phyloP scores from a whole-genome alignment of 2,113 vertebrate species.

The Oncorhynchus kisutch region DNA sequence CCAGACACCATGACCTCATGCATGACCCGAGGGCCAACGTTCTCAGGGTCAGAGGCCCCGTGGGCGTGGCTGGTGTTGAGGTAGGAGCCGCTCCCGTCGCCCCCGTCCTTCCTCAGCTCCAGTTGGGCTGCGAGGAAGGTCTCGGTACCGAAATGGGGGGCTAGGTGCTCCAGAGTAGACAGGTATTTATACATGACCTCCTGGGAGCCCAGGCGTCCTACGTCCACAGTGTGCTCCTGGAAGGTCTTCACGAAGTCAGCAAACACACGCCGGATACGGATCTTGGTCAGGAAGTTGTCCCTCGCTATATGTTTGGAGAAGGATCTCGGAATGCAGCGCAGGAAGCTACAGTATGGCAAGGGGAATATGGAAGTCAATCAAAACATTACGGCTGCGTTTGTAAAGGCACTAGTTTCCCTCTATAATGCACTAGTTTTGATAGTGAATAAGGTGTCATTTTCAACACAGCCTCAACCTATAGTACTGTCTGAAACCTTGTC shows the following conservation, averaged over 20 bases:
- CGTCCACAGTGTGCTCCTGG: constrained; percentile 77
- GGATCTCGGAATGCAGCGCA: constrained; percentile 84
- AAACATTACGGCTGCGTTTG: background rate
- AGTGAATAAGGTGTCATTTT: too few relatives aligned
- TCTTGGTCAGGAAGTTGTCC: constrained; percentile 76
- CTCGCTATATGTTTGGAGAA: constrained; percentile 80
- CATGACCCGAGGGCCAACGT: constrained; percentile 23
- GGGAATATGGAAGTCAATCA: background rate
- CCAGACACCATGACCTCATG: constrained; percentile 81
- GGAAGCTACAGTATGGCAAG: constrained; percentile 72
- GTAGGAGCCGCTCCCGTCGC: constrained; percentile 53
- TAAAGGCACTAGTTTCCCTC: too few relatives aligned
- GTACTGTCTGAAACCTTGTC: background rate
- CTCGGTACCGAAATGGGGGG: constrained; percentile 77
- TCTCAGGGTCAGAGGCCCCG: constrained; percentile 15
- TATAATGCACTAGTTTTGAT: too few relatives aligned
- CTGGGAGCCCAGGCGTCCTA: constrained; percentile 66
- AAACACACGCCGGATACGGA: constrained; percentile 82
- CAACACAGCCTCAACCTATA: too few relatives aligned
- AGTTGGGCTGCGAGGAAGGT: constrained; percentile 62
- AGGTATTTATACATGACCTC: constrained; percentile 90
- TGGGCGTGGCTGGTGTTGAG: constrained; percentile 23
- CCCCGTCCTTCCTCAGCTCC: constrained; percentile 58
- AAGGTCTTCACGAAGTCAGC: constrained; percentile 78
- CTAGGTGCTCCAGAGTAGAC: constrained; percentile 83